Base-by-base conservation (phyloP, 2,113 vertebrate genomes). In the Gasterosteus nipponicus region DNA sequence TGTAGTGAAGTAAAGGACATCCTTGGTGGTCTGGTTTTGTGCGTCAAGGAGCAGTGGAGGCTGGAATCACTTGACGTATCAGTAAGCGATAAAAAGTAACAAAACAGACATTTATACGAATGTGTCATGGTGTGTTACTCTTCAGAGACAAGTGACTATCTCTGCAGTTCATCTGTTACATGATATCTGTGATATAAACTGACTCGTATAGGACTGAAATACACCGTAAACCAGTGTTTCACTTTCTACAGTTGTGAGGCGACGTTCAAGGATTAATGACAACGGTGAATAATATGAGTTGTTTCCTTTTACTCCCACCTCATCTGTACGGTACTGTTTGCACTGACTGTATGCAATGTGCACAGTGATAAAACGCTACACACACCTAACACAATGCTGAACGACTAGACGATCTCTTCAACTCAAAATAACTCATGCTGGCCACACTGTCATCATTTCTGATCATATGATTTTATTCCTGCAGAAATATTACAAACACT, bases 341-440 rank as follows among this genome's bases (percentile, higher is more conserved):
- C 53, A 29, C 11, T 54, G 51, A 53, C 51, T 53, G n/a, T 64
- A 54, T 42, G 33, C 12, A 8, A 7, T 53, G 14, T 26, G 22
- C 22, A 26, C 22, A 62, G 69, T 65, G 62, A 85, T 83, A 87
- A 75, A 69, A 62, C 2, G 8, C 29, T 54, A 76, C 76, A 75
- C 76, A 75, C 77, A 73, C 69, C 77, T 80, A 60, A 46, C 51
- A 63, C 72, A 69, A 35, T 8, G 0, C 33, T 63, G 10, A 73
- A 67, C 68, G 67, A 79, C 42, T 57, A 46, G 9, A 76, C 10
- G 53, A 72, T 38, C 33, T 12, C 63, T 72, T 75, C 47, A 41
- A 53, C 18, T 69, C 10, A 29, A 14, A 49, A 64, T 53, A 39
- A 60, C 54, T 47, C 38, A 29, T 42, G 59, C 57, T 47, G 39